Evolutionary conservation across 2,113 vertebrate species (phyloP), one percentile per base, ranked within the genome.

Genomic region (Ammospiza caudacuta): DNA sequence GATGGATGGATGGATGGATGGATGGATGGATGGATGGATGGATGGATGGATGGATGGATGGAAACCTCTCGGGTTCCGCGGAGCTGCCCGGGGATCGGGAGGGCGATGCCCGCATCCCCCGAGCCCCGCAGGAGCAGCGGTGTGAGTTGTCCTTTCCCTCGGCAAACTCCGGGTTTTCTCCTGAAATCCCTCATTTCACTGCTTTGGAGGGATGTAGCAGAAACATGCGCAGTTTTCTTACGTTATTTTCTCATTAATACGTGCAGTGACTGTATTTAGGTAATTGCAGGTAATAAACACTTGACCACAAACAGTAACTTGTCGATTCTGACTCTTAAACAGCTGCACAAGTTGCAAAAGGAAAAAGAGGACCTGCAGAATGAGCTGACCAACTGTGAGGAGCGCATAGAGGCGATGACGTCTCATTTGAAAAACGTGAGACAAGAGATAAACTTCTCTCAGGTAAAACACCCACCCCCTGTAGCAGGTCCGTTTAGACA

Each of bases 391-490:
- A 94, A 94, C 82, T 97, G 94, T 82, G 97, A 98, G 83, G 98
- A 99, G 21, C 94, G 98, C 10, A 98, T 97, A 83, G 94, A 96
- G 43, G 94, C 97, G 4, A 97, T 98, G 97, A 39, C 87, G 5
- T 96, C 98, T 52, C 98, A 97, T 77, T 87, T 99, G 59, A 99
- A 98, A 95, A 98, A 98, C 33, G 96, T 98, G n/a, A 98, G 95
- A 19, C 98, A 99, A 31, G 98, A 99, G 89, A 89, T 99, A 61
- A 95, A 87, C 75, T 98, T 98, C 90, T 98, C 97, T 9, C 98
- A 99, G 98, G 99, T 99, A 97, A 84, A 77, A 19, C 1, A 0
- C 13, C 29, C 1, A 0, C 12, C 29, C 3, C 33, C 20, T 39
- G 24, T 0, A 9, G 29, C 15, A 37, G 29, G 23, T 31, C 41